These are phyloP conservation scores for Meteorus colon DNA, from an alignment of 2,888 invertebrate genomes.

Conservation along the genomic window DNA sequence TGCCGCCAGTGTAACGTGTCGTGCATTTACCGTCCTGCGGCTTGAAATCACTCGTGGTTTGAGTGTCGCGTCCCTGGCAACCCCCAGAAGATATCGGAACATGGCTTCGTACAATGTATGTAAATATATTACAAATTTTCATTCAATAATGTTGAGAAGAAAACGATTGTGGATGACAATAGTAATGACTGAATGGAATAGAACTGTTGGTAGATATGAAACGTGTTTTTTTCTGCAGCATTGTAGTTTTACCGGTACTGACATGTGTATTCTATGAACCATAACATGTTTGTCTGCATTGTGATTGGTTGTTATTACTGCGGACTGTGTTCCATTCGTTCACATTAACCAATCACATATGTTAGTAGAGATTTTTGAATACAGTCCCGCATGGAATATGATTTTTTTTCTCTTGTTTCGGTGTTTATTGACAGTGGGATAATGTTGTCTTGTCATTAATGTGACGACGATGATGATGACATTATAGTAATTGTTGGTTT, in stretches of 20 bases:
- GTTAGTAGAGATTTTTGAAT: background rate
- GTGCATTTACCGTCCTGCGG: slow-evolving; percentile 61
- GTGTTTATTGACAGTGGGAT: too few species aligned
- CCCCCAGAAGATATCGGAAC: slow-evolving; percentile 61
- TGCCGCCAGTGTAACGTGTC: slow-evolving; percentile 63
- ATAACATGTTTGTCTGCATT: background rate
- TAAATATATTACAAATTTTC: background rate
- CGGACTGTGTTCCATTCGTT: background rate
- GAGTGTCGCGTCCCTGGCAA: slow-evolving; percentile 60
- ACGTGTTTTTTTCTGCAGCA: background rate
- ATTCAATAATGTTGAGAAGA: background rate
- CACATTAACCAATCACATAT: slow-evolving; percentile 17
- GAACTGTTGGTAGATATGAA: background rate
- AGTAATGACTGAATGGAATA: too few species aligned
- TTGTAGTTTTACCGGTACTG: background rate
- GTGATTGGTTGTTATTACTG: slow-evolving; percentile 19
- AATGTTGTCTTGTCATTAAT: too few species aligned
- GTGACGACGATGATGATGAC: too few species aligned
- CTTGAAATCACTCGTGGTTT: slow-evolving; percentile 65
- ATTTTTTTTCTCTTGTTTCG: background rate
- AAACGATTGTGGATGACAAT: background rate
- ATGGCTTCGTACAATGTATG: slow-evolving; percentile 56
- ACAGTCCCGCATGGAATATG: background rate
- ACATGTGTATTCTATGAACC: background rate
- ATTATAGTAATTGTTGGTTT: too few species aligned